Evolutionary conservation across 2,797 vertebrate species (phyloP).

Genomic region (Enteromius argenteus): DNA sequence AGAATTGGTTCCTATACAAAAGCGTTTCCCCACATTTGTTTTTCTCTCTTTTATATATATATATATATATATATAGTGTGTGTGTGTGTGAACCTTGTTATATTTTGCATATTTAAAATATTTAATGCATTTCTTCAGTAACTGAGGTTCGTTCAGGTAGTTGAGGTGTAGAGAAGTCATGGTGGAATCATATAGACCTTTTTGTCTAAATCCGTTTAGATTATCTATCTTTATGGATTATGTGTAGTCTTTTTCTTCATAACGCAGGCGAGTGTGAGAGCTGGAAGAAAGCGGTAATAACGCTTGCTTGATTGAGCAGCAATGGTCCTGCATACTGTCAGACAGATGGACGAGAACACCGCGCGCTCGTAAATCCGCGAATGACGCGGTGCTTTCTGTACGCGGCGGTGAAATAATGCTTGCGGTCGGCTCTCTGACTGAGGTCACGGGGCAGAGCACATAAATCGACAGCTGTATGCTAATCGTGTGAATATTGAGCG

Average conservation of each 20-base stretch:
- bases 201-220: neutral
- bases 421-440: constrained; percentile 59
- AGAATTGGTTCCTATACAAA: neutral
- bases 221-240: neutral
- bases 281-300: constrained; percentile 65
- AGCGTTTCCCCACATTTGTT: too few species aligned
- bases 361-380: constrained; percentile 64
- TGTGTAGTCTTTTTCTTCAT: neutral
- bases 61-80: too few species aligned
- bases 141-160: neutral
- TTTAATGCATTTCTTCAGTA: neutral
- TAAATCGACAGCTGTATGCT: constrained; percentile 85
- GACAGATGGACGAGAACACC: constrained; percentile 77
- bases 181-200: neutral
- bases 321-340: constrained; percentile 64
- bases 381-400: constrained; percentile 44
- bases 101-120: too few species aligned
- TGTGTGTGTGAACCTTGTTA: too few species aligned
- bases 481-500: constrained; percentile 73
- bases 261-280: constrained; percentile 45
- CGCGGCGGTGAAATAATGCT: constrained; percentile 59
- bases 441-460: constrained; percentile 49
- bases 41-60: too few species aligned
- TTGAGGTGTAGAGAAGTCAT: neutral
- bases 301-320: constrained; percentile 78